Evolutionary conservation across 2,888 invertebrate genomes (phyloP), one percentile per base, ranked within the genome.

Genomic region (Acanthoscelides obtectus): DNA sequence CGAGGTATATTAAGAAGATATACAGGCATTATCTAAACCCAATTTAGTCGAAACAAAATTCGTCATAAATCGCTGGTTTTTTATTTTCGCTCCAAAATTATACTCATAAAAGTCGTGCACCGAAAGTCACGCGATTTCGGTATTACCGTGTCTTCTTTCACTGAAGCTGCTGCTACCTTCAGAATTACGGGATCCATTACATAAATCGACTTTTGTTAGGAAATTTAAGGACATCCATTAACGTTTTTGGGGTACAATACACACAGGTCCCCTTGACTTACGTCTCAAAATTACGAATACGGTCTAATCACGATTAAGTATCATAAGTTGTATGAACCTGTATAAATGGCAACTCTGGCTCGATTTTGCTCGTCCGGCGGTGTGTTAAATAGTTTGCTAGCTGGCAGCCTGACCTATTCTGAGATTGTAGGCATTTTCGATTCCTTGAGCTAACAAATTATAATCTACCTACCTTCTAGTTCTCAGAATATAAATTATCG

Each of bases 61-160:
- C 63, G 67, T 68, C 68, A 76, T 76, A 77, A 75, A 75, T 77
- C 75, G 22, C 12, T 71, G 22, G 69, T 64, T 45, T 67, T 70
- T 66, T 72, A 73, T 75, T 75, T 73, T 73, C 70, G 72, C 73
- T 77, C 75, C 75, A 76, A 69, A 76, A 75, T 77, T 77, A 79
- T 77, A 76, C 77, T 77, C 77, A 79, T 79, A 79, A 79, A 78
- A 75, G 73, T 75, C 77, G 77, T 80, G 79, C 79, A 80, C 80
- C 79, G 79, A 77, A 79, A 79, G 80, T 80, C 80, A 80, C 80
- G 80, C 80, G 75, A 80, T 75, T 72, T 74, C 71, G 68, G 80
- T 77, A 79, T 80, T 81, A 81, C 80, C 81, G 75, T 77, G 77
- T 77, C 78, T 81, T 81, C 81, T 77, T 74, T 79, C 79, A 79